Evolutionary conservation across 2,888 invertebrate genomes (phyloP).

Genomic region (Lordiphosa andalusiaca): DNA sequence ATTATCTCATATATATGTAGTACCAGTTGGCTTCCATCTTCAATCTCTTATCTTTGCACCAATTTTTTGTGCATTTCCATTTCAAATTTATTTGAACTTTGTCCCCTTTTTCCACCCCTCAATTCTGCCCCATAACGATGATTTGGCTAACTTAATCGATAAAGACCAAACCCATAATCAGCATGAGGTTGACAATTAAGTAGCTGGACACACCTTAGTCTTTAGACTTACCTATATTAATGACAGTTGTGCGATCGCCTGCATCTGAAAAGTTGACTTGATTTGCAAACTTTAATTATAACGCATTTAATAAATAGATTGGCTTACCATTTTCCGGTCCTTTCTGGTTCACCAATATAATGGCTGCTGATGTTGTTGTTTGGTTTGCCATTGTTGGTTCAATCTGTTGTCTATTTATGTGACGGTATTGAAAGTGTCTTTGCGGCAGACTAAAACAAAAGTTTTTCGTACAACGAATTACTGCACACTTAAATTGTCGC

Average conservation of each 20-base stretch:
- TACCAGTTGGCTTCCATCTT: too few species aligned
- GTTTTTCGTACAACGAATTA: too few species aligned
- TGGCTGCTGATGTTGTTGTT: constrained; percentile 1
- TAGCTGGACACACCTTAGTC: not conserved
- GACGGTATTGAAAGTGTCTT: too few species aligned
- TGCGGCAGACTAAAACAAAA: too few species aligned
- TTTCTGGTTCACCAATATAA: constrained; percentile 6
- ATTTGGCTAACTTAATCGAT: constrained; percentile 16
- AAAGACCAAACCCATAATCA: not conserved
- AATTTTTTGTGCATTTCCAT: not conserved
- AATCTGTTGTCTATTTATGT: too few species aligned
- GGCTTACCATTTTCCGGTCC: constrained; percentile 26
- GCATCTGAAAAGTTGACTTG: constrained; percentile 14
- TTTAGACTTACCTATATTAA: constrained; percentile 58
- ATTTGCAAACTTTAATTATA: not conserved
- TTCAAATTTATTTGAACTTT: constrained; percentile 1
- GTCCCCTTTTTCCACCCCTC: not conserved
- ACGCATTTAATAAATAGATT: not conserved
- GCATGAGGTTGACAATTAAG: not conserved
- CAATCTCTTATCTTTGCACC: too few species aligned
- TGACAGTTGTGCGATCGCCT: constrained; percentile 45
- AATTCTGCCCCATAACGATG: constrained; percentile 42
- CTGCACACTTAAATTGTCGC: not conserved
- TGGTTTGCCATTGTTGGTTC: not conserved
- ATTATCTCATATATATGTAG: too few species aligned